A percentile compares a stretch with the other conserved stretches of the same genome.
phyloP scores from a whole-genome alignment of 2,797 vertebrate genomes.

The Acridotheres tristis region DNA sequence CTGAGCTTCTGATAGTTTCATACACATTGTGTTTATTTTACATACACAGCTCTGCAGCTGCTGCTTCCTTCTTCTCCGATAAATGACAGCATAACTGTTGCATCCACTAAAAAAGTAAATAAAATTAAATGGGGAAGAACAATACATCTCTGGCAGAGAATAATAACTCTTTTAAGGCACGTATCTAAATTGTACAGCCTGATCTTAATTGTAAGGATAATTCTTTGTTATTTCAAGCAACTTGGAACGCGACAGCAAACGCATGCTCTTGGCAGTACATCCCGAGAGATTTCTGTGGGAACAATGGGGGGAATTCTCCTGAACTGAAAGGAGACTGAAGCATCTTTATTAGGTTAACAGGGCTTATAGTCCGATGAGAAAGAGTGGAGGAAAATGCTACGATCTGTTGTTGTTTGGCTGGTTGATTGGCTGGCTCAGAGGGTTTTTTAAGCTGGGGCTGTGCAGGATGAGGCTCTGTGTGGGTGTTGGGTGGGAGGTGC shows the following conservation, averaged over 20 bases:
- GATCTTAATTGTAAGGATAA: constrained; percentile 62
- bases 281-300: constrained; percentile 43
- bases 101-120: constrained; percentile 60
- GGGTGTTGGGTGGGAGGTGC: not conserved
- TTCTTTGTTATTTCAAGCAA: constrained; percentile 60
- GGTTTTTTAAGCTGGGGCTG: not conserved
- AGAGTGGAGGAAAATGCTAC: not conserved
- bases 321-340: not conserved
- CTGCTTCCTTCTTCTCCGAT: constrained; percentile 16
- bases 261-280: not conserved
- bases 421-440: not conserved
- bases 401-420: not conserved
- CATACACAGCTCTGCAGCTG: not conserved
- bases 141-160: constrained; percentile 41
- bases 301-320: constrained; percentile 47
- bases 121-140: constrained; percentile 51
- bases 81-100: constrained; percentile 52
- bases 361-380: not conserved
- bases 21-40: constrained; percentile 22
- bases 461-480: not conserved
- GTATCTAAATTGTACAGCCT: constrained; percentile 58
- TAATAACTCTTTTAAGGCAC: constrained; percentile 40
- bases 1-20: constrained; percentile 27
- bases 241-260: not conserved
- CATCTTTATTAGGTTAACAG: constrained; percentile 47